Evolutionary conservation across 2,113 vertebrate genomes (phyloP), one percentile per base, ranked within the genome.

Genomic region (Trinectes maculatus): DNA sequence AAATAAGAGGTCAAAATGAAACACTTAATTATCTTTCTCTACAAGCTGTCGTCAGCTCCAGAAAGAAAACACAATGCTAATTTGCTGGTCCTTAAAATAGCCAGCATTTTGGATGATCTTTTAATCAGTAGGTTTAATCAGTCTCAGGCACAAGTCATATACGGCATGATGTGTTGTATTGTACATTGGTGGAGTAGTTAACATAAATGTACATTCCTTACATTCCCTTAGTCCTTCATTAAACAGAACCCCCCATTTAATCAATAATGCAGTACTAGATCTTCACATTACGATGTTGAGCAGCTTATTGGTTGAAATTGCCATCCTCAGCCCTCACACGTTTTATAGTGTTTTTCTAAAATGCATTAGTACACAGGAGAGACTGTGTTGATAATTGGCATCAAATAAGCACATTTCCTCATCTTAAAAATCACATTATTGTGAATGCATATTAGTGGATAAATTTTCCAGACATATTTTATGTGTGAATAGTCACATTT

Each of bases 21-120:
- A 70, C 65, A 49, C 58, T 76, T 74, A 57, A 87, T 82, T 85
- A 77, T 74, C 57, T 71, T 62, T 82, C 59, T 74, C 59, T 73
- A 70, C 64, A 66, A 78, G 56, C 56, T 79, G 63, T 63, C 81
- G 74, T 66, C 34, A 65, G 18, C 31, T 46, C 53, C 55, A 33
- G 34, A 56, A 66, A 55, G 33, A 56, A 78, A 71, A 74, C 70
- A 56, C 61, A 60, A 26, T 44, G 53, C 69, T 77, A 77, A 85
- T 80, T 70, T 69, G 46, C 2, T 19, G 19, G 9, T 26, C 51
- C 25, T 66, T 79, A 55, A 61, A 81, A 73, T 64, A 79, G 42
- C 18, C 19, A 11, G 4, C 6, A 16, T 71, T 76, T 78, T 55
- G 26, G 3, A 67, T 55, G 62, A 63, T 54, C 29, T 57, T 73